Conservation (phyloP, 2,888 invertebrate species). For the Ophioninae sp. region DNA sequence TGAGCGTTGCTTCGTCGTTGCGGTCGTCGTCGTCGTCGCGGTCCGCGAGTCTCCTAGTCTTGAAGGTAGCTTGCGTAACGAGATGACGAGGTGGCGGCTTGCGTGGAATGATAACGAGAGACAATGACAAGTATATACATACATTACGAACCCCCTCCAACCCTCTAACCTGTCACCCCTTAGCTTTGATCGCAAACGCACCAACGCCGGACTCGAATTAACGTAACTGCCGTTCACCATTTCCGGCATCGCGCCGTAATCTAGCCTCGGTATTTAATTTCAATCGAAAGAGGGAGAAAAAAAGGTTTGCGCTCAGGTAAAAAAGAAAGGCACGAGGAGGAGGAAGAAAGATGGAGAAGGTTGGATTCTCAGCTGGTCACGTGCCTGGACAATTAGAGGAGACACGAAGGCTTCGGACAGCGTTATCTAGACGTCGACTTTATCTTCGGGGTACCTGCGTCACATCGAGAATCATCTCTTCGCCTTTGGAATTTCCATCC, state of each 20-base stretch:
- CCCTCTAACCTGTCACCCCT: too few relatives aligned
- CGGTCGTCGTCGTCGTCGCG: constrained; percentile 36
- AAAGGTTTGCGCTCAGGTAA: neutral
- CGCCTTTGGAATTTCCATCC: too few relatives aligned
- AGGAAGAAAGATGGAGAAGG: neutral
- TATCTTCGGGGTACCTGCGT: neutral
- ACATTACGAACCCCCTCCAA: neutral
- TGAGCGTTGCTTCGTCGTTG: constrained; percentile 32
- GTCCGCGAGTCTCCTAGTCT: constrained; percentile 27
- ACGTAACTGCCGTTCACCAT: neutral
- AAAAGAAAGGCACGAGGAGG: neutral
- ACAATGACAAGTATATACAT: constrained; percentile 46
- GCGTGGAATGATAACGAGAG: constrained; percentile 52
- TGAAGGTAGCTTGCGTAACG: constrained; percentile 50
- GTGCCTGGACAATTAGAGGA: constrained; percentile 17
- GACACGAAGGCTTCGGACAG: neutral
- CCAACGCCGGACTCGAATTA: neutral
- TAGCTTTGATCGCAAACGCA: too few relatives aligned
- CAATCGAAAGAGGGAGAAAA: neutral
- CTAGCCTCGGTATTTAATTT: neutral
- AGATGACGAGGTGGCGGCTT: constrained; percentile 50
- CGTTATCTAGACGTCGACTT: constrained; percentile 12
- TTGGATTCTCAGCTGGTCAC: constrained; percentile 2
- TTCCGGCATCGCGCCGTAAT: constrained; percentile 10
- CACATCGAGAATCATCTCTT: too few relatives aligned